Conservation (phyloP, 2,888 invertebrate species). For the Lycophotia porphyrea region DNA sequence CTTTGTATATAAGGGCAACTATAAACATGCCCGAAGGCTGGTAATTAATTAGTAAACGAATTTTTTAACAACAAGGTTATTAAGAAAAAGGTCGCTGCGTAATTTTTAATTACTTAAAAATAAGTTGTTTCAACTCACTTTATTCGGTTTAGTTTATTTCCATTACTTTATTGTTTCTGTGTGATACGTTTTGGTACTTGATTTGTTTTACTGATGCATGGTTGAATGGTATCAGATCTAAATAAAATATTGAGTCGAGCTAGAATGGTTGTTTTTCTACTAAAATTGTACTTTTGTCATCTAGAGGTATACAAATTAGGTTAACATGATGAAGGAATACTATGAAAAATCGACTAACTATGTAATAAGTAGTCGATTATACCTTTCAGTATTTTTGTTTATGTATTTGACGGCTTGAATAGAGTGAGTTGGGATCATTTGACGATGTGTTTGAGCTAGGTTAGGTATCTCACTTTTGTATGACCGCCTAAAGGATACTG, state of each 20-base stretch:
- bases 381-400: slow-evolving; percentile 66
- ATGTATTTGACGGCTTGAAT: slow-evolving; percentile 50
- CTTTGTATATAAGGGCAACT: slow-evolving; percentile 62
- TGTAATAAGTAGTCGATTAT: slow-evolving; percentile 23
- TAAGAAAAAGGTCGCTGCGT: slow-evolving; percentile 62
- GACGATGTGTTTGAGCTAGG: slow-evolving; percentile 63
- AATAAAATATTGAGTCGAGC: slow-evolving; percentile 52
- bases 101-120: slow-evolving; percentile 55
- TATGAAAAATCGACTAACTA: slow-evolving; percentile 30
- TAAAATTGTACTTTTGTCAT: slow-evolving; percentile 35
- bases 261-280: slow-evolving; percentile 44
- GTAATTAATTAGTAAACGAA: slow-evolving; percentile 61
- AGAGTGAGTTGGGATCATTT: slow-evolving; percentile 67
- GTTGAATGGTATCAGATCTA: slow-evolving; percentile 33
- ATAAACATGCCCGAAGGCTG: slow-evolving; percentile 65
- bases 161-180: slow-evolving; percentile 49
- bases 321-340: slow-evolving; percentile 26
- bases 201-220: slow-evolving; percentile 41
- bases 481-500: slow-evolving; percentile 72
- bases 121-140: slow-evolving; percentile 59
- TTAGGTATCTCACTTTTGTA: slow-evolving; percentile 75
- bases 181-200: slow-evolving; percentile 39
- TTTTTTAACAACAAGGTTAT: slow-evolving; percentile 60
- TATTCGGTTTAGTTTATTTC: slow-evolving; percentile 56
- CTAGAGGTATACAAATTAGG: slow-evolving; percentile 14